These are phyloP conservation scores for Drosophila rubida DNA, from an alignment of 2,888 invertebrate species.

Conservation along the genomic window DNA sequence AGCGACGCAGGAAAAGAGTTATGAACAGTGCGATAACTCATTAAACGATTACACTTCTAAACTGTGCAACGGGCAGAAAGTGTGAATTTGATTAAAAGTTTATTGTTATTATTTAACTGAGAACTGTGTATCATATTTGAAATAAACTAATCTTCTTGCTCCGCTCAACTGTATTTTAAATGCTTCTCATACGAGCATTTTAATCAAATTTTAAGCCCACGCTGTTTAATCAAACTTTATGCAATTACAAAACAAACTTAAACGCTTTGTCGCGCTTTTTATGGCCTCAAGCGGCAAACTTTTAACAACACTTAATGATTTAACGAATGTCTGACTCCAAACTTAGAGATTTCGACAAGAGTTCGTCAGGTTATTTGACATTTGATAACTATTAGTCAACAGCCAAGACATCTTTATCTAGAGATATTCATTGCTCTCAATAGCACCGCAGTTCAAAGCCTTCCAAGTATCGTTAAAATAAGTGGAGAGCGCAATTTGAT, in stretches of 20 bases:
- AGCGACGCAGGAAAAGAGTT: not conserved
- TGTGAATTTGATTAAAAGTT: too few relatives aligned
- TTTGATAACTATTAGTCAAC: not conserved
- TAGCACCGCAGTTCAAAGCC: not conserved
- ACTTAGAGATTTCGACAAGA: not conserved
- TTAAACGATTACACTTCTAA: too few relatives aligned
- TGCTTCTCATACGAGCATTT: too few relatives aligned
- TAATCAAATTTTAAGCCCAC: too few relatives aligned
- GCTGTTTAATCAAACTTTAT: too few relatives aligned
- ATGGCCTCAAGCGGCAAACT: not conserved
- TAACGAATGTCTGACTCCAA: not conserved
- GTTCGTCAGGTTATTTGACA: conserved; percentile 1
- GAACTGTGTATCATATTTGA: too few relatives aligned
- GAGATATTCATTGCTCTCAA: not conserved
- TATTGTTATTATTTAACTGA: too few relatives aligned
- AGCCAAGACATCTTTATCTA: not conserved
- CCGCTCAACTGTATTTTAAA: too few relatives aligned
- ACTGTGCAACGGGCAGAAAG: too few relatives aligned
- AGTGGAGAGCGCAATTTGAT: conserved; percentile 47
- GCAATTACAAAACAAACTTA: too few relatives aligned
- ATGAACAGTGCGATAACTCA: not conserved
- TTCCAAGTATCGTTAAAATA: conserved; percentile 15
- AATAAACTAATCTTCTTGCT: too few relatives aligned
- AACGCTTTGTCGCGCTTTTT: not conserved
- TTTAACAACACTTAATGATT: not conserved